These are phyloP conservation scores for Lochmaea crataegi DNA, from an alignment of 2,888 invertebrate genomes.

Conservation along the genomic window DNA sequence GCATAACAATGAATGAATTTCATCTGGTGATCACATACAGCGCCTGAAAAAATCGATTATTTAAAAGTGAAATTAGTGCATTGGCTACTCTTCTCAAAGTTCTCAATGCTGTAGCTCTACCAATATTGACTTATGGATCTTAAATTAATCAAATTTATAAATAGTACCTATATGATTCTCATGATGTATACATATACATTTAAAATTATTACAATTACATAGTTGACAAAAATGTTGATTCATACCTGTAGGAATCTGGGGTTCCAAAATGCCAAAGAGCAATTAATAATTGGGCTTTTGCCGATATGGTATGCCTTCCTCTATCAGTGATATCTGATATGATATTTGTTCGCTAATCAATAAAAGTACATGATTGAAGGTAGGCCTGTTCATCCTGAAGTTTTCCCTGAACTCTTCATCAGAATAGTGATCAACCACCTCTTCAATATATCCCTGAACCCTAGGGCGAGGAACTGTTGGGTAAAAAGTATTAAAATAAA, in stretches of 20 bases:
- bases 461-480: conserved; percentile 17
- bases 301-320: conserved; percentile 29
- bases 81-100: conserved; percentile 9
- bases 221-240: too few species aligned
- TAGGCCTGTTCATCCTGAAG: conserved; percentile 27
- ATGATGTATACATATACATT: not conserved
- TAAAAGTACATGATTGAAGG: conserved; percentile 24
- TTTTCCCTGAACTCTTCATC: conserved; percentile 33
- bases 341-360: conserved; percentile 17
- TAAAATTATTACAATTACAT: not conserved
- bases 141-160: not conserved
- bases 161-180: not conserved
- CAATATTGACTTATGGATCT: too few species aligned
- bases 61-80: not conserved
- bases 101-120: conserved; percentile 14
- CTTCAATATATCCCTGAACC: conserved; percentile 22
- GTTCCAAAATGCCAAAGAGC: conserved; percentile 35
- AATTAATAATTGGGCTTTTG: conserved; percentile 11
- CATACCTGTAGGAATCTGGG: conserved; percentile 33
- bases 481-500: not conserved
- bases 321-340: conserved; percentile 27
- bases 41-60: not conserved
- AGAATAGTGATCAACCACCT: conserved; percentile 18
- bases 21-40: not conserved
- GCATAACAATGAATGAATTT: conserved; percentile 17